These are phyloP conservation scores for Lacerta agilis DNA, from an alignment of 2,797 vertebrate species.

Conservation along the genomic window DNA sequence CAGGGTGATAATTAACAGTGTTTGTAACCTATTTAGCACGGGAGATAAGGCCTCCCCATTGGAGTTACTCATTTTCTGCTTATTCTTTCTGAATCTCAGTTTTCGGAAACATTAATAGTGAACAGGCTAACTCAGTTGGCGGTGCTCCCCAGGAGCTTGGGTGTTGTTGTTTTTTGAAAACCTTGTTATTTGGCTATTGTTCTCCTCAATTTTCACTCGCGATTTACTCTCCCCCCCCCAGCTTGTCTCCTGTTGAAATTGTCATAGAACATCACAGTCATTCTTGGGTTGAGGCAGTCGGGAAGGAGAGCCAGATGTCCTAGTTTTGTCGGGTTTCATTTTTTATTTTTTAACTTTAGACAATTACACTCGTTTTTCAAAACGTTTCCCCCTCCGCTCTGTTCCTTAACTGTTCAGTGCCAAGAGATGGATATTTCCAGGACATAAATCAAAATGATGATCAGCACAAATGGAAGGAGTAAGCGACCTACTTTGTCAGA, in stretches of 20 bases:
- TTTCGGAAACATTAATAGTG: conserved; percentile 44
- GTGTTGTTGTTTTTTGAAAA: background rate
- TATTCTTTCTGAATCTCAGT: conserved; percentile 59
- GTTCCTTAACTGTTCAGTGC: conserved; percentile 63
- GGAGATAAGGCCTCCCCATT: conserved; percentile 44
- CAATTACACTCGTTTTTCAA: conserved; percentile 67
- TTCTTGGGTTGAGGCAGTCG: conserved; percentile 34
- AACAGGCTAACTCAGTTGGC: conserved; percentile 37
- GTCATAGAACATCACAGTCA: conserved; percentile 66
- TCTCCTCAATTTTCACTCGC: conserved; percentile 50
- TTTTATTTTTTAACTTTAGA: conserved; percentile 28
- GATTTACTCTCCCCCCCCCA: conserved; percentile 54
- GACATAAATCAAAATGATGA: conserved; percentile 69
- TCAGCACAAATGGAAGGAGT: conserved; percentile 41
- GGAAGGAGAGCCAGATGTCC: conserved; percentile 63
- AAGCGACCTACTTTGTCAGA: conserved; percentile 60
- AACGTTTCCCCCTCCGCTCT: conserved; percentile 55
- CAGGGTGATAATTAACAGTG: background rate
- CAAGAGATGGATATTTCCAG: conserved; percentile 69
- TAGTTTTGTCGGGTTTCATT: conserved; percentile 47
- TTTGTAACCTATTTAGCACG: conserved; percentile 32
- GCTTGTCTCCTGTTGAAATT: conserved; percentile 69
- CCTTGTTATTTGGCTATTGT: conserved; percentile 56
- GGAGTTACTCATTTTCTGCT: conserved; percentile 56
- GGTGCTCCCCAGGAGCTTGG: conserved; percentile 40